Base-by-base conservation (phyloP, 2,113 vertebrate genomes). In the Pontoporia blainvillei region DNA sequence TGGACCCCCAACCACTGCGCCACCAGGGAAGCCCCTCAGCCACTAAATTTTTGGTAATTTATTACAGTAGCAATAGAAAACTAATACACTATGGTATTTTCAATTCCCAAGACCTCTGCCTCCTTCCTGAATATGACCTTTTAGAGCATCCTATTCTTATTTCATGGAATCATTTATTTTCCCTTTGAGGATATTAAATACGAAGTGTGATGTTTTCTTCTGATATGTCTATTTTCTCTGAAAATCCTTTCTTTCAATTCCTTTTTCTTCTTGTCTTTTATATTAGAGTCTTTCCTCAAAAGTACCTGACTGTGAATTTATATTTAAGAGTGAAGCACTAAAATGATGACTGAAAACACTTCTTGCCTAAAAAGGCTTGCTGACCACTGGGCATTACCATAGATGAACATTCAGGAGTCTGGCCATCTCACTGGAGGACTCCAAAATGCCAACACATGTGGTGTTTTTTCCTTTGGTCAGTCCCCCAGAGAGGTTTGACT, bases 171-270 rank as follows among this genome's bases (percentile, higher is more conserved):
- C 89, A 52, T 88, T 81, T 78, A 62, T 73, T 87, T 87, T 91
- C 9, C 72, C 36, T 87, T 78, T 93, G 39, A 90, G 25, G 46
- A 78, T 71, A 86, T 66, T 90, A 61, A 73, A 66, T 66, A 85
- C 23, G 2, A 46, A 90, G 2, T 72, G 14, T 67, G 13, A 34
- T 78, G 36, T 79, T 90, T 78, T 61, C 78, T 91, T 86, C 71
- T 54, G 25, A 23, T 71, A 49, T 4, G 41, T 54, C 9, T 61
- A 85, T 84, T 76, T 59, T 83, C 62, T 91, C 61, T 92, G 73
- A 95, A 86, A 86, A 92, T 72, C 2, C 34, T 91, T 91, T 41
- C 17, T 78, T 96, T 91, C 17, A n/a, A 86, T 44, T 94, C 41
- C 52, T 87, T 59, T 88, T 81, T 72, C 8, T 31, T 62, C 36